Evolutionary conservation across 2,113 vertebrate species (phyloP).

Genomic region (Microcebus lehilahytsara): DNA sequence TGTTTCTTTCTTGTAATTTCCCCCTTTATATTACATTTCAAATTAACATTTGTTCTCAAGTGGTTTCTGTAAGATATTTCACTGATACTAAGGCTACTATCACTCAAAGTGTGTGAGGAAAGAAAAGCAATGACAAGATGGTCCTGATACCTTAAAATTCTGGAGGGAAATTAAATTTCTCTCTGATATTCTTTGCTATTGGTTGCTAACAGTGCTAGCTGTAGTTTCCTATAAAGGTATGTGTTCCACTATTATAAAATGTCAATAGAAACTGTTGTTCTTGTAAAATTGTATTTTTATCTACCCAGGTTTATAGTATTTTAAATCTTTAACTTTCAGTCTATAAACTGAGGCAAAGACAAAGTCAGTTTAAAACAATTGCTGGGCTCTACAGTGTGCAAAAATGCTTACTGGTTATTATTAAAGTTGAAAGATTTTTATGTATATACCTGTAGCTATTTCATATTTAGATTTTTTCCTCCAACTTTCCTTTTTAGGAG

Average conservation of each 20-base stretch:
- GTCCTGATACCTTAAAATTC: conserved; percentile 30
- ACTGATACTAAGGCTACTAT: conserved; percentile 39
- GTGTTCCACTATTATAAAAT: neutral
- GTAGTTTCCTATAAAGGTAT: neutral
- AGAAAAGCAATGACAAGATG: conserved; percentile 46
- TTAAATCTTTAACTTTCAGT: neutral
- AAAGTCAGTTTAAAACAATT: neutral
- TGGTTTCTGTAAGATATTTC: conserved; percentile 55
- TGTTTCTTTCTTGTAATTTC: conserved; percentile 64
- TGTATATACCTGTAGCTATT: neutral
- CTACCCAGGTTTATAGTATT: neutral
- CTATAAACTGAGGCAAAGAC: conserved; percentile 1
- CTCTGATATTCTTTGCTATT: neutral
- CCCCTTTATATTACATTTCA: conserved; percentile 67
- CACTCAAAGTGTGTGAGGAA: neutral
- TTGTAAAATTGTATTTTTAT: neutral
- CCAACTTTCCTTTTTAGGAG: neutral
- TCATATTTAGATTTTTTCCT: conserved; percentile 11
- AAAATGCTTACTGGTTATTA: neutral
- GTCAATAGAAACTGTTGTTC: neutral
- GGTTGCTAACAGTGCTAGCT: neutral
- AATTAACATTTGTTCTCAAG: conserved; percentile 61
- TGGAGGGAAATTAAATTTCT: conserved; percentile 63
- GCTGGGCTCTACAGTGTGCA: neutral
- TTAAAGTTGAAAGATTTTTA: neutral